Evolutionary conservation across 2,797 vertebrate genomes (phyloP), one percentile per base, ranked within the genome.

Genomic region (Hippopotamyrus pictus): DNA sequence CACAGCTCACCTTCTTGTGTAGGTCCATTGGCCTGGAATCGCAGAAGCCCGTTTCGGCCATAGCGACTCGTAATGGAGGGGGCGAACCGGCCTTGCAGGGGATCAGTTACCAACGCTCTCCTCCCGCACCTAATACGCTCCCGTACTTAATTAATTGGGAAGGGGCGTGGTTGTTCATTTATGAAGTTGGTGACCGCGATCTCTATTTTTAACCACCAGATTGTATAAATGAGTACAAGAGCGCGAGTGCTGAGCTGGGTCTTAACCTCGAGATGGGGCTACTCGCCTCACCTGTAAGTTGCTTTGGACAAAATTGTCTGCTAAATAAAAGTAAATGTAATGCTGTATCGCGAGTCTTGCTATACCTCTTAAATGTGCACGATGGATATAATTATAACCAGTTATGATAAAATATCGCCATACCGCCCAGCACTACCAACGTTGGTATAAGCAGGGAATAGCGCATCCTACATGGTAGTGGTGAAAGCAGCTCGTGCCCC

Each of bases 11-110:
- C 94, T 95, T 95, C 92, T 94, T 95, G 94, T 94, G 94, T 91
- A 95, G 95, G 95, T 97, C 96, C 95, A 95, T 93, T 54, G 94
- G 92, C 93, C 94, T 94, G 89, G 95, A 93, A 93, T 96, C 95
- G 93, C 95, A 95, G 92, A 96, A 95, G 89, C 94, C 95, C 54
- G 94, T 94, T 93, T 91, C 93, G 94, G 96, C 95, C 96, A 96
- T 96, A 57, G 65, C 84, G 89, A 19, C 91, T 48, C 89, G 88
- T 93, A 93, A 93, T 93, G 92, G 62, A 92, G 91, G 91, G 90
- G 41, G 48, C 17, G 89, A 89, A 91, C 88, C 86, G 90, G 94
- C 93, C 87, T 95, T 95, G 95, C 94, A 90, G 29, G 51, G 14
- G 90, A 89, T 91, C 88, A 86, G 93, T 88, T 94, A 94, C 95